Evolutionary conservation across 2,797 vertebrate species (phyloP).

Genomic region (Argyrosomus regius): DNA sequence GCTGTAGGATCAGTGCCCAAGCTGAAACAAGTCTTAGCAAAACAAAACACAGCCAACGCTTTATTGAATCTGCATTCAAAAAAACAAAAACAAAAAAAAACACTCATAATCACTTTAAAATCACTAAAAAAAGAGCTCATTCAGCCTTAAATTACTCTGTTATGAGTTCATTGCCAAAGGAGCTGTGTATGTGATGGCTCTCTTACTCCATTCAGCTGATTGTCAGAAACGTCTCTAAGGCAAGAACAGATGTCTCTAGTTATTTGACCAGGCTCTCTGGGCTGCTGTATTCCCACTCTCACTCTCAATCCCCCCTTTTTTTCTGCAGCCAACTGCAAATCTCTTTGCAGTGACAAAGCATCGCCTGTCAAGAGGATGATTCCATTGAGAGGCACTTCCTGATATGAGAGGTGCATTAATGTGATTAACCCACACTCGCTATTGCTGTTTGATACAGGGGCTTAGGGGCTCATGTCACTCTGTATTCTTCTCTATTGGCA

Average conservation of each 20-base stretch:
- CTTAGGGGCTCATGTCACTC: conserved; percentile 67
- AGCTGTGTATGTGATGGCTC: conserved; percentile 17
- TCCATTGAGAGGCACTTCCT: conserved; percentile 78
- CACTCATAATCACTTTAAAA: conserved; percentile 33
- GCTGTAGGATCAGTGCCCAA: conserved; percentile 21
- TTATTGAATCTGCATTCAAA: conserved; percentile 38
- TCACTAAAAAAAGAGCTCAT: conserved; percentile 20
- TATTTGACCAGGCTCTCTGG: conserved; percentile 61
- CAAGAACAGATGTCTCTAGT: conserved; percentile 61
- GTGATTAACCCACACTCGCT: conserved; percentile 80
- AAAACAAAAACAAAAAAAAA: conserved; percentile 12
- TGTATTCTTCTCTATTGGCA: conserved; percentile 64
- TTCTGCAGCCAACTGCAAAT: conserved; percentile 58
- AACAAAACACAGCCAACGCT: conserved; percentile 14
- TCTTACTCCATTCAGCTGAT: conserved; percentile 46
- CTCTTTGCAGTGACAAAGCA: conserved; percentile 71
- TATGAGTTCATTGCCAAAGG: conserved; percentile 19
- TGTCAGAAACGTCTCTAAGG: conserved; percentile 60
- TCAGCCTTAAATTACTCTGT: conserved; percentile 36
- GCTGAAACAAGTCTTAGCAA: conserved; percentile 27
- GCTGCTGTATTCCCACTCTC: conserved; percentile 57
- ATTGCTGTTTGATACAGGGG: conserved; percentile 67
- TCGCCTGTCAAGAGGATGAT: conserved; percentile 76
- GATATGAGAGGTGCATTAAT: conserved; percentile 81
- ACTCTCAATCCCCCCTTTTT: conserved; percentile 15